These are phyloP conservation scores for Rhodophaea formosa DNA, from an alignment of 2,888 invertebrate species.

Conservation along the genomic window DNA sequence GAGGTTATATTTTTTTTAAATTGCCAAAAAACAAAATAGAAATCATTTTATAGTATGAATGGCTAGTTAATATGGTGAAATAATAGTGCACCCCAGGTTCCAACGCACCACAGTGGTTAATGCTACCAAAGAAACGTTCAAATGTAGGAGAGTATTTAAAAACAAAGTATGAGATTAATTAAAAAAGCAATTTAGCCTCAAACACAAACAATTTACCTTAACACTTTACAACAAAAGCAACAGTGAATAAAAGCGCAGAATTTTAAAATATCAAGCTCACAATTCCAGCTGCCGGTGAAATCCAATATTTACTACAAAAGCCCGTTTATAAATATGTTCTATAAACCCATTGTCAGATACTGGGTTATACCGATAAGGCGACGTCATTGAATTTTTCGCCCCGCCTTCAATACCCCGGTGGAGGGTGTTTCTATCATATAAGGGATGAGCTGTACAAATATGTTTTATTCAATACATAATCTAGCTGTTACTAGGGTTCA, in stretches of 20 bases:
- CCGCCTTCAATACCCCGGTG: constrained; percentile 36
- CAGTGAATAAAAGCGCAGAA: background rate
- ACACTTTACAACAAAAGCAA: background rate
- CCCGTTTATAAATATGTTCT: constrained; percentile 19
- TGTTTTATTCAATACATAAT: constrained; percentile 8
- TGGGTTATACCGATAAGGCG: constrained; percentile 28
- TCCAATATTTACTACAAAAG: constrained; percentile 13
- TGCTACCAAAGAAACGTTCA: no score
- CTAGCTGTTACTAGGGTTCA: background rate
- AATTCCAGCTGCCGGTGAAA: constrained; percentile 2
- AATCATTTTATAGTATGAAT: no score
- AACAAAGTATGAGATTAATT: no score
- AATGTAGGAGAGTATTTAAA: no score
- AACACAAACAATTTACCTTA: background rate
- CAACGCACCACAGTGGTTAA: no score
- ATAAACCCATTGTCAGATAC: constrained; percentile 28
- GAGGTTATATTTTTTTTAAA: no score
- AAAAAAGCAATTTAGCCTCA: background rate
- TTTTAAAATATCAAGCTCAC: background rate
- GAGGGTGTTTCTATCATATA: constrained; percentile 36
- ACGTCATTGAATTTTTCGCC: constrained; percentile 38
- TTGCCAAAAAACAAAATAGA: no score
- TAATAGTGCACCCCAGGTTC: no score
- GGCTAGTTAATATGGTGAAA: no score
- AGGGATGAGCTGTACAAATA: constrained; percentile 23